Base-by-base conservation (phyloP, 92 coral and sea anemone genomes). In the Micromussa lordhowensis region DNA sequence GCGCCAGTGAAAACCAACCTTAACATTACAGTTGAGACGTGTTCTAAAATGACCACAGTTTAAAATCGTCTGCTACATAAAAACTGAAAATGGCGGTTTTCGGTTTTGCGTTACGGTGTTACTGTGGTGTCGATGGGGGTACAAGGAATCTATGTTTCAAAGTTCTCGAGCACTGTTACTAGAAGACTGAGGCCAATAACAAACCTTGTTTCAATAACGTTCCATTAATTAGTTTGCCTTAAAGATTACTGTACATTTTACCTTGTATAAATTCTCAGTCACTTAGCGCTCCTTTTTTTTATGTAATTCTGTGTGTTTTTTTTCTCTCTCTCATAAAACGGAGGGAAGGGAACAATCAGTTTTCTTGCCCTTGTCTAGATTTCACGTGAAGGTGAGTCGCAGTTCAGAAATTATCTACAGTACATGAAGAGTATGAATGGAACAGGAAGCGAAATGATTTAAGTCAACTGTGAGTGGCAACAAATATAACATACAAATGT, bases 341-440 rank as follows among this genome's bases (percentile, higher is more conserved):
- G 5, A 24, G 9, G 22, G 15, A 49, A 15, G 86, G n/a, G 66
- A 82, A 82, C 86, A 82, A 70, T 29, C 86, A 82, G 66, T 69
- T 71, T 49, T 82, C 51, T 44, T 13, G 13, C 13, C 51, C 74
- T 77, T 2, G 34, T 35, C 22, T 81, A 15, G 17, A n/a, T 10
- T 19, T 24, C 28, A 75, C 38, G 26, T 22, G 29, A 73, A 13
- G 26, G 55, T 12, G 28, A 21, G 21, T 24, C 12, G 1, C 51
- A 22, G 13, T 54, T 24, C 12, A 1, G 34, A 36, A 36, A 48
- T n/a, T n/a, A 81, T 15, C 24, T 54, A 4, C 12, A 44, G 51
- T 44, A 44, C 17, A 36, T 32, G 17, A 81, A 35, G 70, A 77
- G 48, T 19, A 58, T 69, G 61, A 77, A 38, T 59, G 10, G 13